Base-by-base conservation (phyloP, 2,888 invertebrate genomes). In the Dione vanillae region DNA sequence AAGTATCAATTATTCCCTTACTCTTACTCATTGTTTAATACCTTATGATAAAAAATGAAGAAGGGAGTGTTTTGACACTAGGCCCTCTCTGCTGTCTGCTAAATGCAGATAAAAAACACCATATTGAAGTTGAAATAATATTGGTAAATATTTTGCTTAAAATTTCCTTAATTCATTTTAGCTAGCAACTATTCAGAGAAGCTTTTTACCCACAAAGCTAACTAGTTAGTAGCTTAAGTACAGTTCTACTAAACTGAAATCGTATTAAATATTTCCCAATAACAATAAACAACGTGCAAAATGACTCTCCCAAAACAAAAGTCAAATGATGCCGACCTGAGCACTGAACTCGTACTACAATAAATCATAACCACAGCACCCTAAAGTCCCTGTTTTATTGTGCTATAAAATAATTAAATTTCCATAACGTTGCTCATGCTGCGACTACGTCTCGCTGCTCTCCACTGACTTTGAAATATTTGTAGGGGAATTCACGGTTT, bases 321-420 rank as follows among this genome's bases (percentile, higher is more conserved):
- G 20, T 64, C 40, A 40, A 51, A 64, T 51, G 9, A 19, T 14
- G 1, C 51, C 19, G 40, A 64, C 64, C 51, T 49, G 35, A 43
- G 61, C 49, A 49, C n/a, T 19, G 49, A 64, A 64, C 19, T 47
- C 19, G 16, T 19, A 45, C 67, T 67, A 77, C 78, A 75, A 83
- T 83, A 82, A 82, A 82, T 85, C 81, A 81, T 75, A 77, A 75
- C 74, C 78, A 64, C 65, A 68, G 76, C 77, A 76, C 80, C 79
- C 74, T 72, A 77, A 81, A 79, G 77, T 78, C 77, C 75, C 76
- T 80, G 81, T 83, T 84, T 85, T 85, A 85, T 83, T 83, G 82
- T 83, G 80, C 82, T 82, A 82, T 87, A 85, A 86, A 87, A 85
- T 87, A 87, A 87, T 87, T 87, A 87, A 86, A 86, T 87, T 87